A percentile compares a stretch with the other conserved stretches of the same genome.
Evolutionary conservation across 2,113 vertebrate species (phyloP).

Genomic region (Trichechus manatus): DNA sequence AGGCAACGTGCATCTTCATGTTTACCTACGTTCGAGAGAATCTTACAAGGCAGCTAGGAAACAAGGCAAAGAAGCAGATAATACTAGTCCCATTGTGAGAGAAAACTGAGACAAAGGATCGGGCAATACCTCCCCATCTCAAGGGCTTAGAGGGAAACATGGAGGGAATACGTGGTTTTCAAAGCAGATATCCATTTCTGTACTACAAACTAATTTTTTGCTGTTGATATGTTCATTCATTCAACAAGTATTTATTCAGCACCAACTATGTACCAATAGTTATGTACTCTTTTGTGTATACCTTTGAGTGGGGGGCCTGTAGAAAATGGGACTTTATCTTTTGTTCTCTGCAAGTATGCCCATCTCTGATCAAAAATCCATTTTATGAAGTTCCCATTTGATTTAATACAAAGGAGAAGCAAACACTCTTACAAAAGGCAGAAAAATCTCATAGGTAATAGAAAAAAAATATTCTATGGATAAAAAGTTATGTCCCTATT

Average conservation of each 20-base stretch:
- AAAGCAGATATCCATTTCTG: neutral
- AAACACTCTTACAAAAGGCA: slow-evolving; percentile 69
- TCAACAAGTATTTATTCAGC: slow-evolving; percentile 71
- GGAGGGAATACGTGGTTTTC: accelerated
- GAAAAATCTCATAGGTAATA: slow-evolving; percentile 67
- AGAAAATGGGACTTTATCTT: slow-evolving; percentile 19
- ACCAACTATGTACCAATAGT: neutral
- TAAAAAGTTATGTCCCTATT: neutral
- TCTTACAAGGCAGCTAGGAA: neutral
- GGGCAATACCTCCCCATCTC: neutral
- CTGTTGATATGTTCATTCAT: slow-evolving; percentile 44
- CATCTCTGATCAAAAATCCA: slow-evolving; percentile 12
- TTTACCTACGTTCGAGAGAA: neutral
- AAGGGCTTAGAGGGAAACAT: neutral
- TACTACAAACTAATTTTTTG: neutral
- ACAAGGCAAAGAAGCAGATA: neutral
- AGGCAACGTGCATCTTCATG: neutral
- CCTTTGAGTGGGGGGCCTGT: neutral
- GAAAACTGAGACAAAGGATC: neutral
- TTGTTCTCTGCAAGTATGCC: neutral
- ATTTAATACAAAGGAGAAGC: slow-evolving; percentile 20
- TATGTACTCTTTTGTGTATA: neutral
- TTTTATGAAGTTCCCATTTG: neutral
- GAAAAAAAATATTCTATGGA: neutral
- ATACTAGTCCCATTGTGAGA: neutral